A percentile compares a stretch with the other conserved stretches of the same genome.
Evolutionary conservation across 2,888 invertebrate species (phyloP).

Genomic region (Drosophila kanekoi): DNA sequence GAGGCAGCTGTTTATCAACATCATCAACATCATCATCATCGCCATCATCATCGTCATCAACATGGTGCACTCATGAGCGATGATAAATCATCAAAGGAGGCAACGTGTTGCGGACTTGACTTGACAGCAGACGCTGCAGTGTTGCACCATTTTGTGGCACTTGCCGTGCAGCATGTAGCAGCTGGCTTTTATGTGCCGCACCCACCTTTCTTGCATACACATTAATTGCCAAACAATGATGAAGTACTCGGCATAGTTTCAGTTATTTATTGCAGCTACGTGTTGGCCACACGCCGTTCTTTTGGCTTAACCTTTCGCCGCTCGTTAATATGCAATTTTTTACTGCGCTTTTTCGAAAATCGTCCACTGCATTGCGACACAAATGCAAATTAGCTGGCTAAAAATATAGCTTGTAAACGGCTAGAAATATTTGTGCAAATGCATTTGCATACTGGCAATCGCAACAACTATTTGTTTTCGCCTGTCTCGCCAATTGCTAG

Average conservation of each 20-base stretch:
- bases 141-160: conserved; percentile 52
- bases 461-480: conserved; percentile 40
- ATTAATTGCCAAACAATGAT: conserved; percentile 81
- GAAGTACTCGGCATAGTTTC: conserved; percentile 52
- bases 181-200: conserved; percentile 23
- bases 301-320: conserved; percentile 24
- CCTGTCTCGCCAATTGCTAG: conserved; percentile 25
- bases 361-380: conserved; percentile 51
- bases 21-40: conserved; percentile 16
- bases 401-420: conserved; percentile 25
- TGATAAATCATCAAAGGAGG: conserved; percentile 69
- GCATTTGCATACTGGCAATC: conserved; percentile 46
- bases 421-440: conserved; percentile 42
- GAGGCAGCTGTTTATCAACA: conserved; percentile 57
- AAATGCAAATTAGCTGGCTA: conserved; percentile 61
- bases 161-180: conserved; percentile 30
- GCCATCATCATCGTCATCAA: conserved; percentile 7
- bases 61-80: conserved; percentile 56
- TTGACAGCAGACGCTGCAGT: conserved; percentile 76
- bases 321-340: conserved; percentile 53
- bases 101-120: conserved; percentile 74
- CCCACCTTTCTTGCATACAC: conserved; percentile 6
- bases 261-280: conserved; percentile 55
- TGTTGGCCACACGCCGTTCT: conserved; percentile 26
- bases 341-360: conserved; percentile 8